Evolutionary conservation across 2,797 vertebrate species (phyloP), one percentile per base, ranked within the genome.

Genomic region (Scleropages formosus): DNA sequence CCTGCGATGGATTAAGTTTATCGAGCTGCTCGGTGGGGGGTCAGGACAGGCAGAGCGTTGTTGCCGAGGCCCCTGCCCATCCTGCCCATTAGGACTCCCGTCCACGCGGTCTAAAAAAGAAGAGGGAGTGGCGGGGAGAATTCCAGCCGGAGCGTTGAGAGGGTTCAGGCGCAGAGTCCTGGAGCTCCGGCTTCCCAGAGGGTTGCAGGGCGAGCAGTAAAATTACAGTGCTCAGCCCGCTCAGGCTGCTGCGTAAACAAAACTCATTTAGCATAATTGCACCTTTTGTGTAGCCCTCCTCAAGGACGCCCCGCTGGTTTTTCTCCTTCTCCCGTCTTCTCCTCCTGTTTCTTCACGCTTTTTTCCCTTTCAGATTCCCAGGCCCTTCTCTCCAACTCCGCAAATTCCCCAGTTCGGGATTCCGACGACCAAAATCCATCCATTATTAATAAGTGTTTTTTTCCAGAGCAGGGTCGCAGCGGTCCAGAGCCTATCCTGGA

Each of bases 211-310:
- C 67, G 27, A 73, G 74, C 64, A 53, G 62, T 59, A 68, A 39
- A 74, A 62, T 77, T 51, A 63, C 47, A 66, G 53, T 65, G 53
- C 64, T 51, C 59, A 15, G 13, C 39, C 62, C 61, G 76, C 53
- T 53, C 59, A 15, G 8, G 39, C 62, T 68, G 76, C 53, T 53
- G 53, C 22, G 22, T 60, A 73, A 77, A 77, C 70, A 73, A 68
- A 73, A 68, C 39, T 27, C 51, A 73, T 47, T 77, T 72, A 59
- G 63, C 18, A 51, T 67, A 77, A 77, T 74, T 68, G 64, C 61
- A 77, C 63, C 64, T 73, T 73, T 74, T 68, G 63, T 60, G 51
- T 20, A 16, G 26, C 16, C 39, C 53, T 69, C 56, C 24, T 60
- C 39, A 62, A 59, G 64, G 31, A 68, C 22, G 26, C 18, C 39